Conservation (phyloP, 1,140 invertebrate genomes). For the Diploscapter pachys region DNA sequence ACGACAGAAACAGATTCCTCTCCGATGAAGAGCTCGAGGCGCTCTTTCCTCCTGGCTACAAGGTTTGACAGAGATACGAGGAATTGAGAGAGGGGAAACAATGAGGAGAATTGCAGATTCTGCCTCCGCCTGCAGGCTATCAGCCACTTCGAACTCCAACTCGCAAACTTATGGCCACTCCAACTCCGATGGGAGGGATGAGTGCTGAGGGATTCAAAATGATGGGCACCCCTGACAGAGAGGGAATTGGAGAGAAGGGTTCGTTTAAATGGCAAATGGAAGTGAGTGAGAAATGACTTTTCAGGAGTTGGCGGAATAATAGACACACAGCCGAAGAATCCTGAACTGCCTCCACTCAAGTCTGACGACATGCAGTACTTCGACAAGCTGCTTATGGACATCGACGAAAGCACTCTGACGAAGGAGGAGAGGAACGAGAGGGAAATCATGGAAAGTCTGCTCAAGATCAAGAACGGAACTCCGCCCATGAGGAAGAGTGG, state of each 20-base stretch:
- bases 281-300: background rate
- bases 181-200: constrained; percentile 84
- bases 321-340: constrained; percentile 90
- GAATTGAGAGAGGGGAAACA: constrained; percentile 9
- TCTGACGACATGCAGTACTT: constrained; percentile 99
- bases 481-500: constrained; percentile 92
- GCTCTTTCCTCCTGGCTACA: constrained; percentile 95
- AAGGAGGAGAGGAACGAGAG: constrained; percentile 94
- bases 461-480: constrained; percentile 99
- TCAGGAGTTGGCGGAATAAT: constrained; percentile 68
- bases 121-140: constrained; percentile 90
- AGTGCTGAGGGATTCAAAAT: constrained; percentile 86
- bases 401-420: constrained; percentile 78
- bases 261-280: background rate
- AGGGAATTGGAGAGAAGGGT: constrained; percentile 49
- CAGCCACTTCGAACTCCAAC: constrained; percentile 94
- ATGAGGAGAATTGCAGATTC: constrained; percentile 47
- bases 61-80: constrained; percentile 67
- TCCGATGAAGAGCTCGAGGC: constrained; percentile 94
- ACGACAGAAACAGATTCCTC: constrained; percentile 90
- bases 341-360: constrained; percentile 95
- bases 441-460: constrained; percentile 95
- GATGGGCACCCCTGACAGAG: constrained; percentile 67
- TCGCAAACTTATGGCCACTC: constrained; percentile 90
- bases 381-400: constrained; percentile 92